Base-by-base conservation (phyloP, 2,113 vertebrate genomes). In the Channa argus region DNA sequence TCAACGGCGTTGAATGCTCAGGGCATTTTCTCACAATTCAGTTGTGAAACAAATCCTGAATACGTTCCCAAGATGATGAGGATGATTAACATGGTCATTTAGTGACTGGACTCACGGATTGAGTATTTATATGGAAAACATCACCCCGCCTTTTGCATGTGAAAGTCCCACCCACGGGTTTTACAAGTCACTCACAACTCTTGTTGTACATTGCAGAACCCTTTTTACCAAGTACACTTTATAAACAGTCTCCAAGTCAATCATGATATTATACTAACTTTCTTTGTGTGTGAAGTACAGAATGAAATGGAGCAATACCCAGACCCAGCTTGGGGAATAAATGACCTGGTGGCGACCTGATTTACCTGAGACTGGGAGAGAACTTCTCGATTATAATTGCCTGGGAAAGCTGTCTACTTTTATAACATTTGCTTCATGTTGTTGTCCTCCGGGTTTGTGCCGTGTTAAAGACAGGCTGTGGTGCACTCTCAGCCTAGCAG, bases 131-230 rank as follows among this genome's bases (percentile, higher is more conserved):
- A 50, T 36, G 55, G 47, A 14, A 24, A 55, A 61, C 55, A 54
- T 71, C 79, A 68, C 49, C 63, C 73, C 56, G 55, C 76, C 74
- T 84, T 61, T 24, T 67, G 14, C 15, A 64, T 71, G 73, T n/a
- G 11, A 54, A 81, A 68, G 87, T 83, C 83, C 88, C 84, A 66
- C 89, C 89, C 85, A 85, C 36, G 37, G 44, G 38, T 50, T 66
- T 46, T 24, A 47, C 58, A 59, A 46, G 24, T 63, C 71, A 51
- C 12, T 62, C 33, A 53, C 63, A 70, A 63, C 46, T 47, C 4
- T 37, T 24, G 54, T 2, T 49, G 56, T 12, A 47, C 14, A 12
- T 6, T 52, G 2, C 1, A 24, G 24, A 1, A 24, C 24, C 24
- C 24, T 24, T 24, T 24, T 24, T 24, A 24, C 24, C 24, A 24